A percentile compares a stretch with the other conserved stretches of the same genome.
Evolutionary conservation across 2,888 invertebrate genomes (phyloP).

Genomic region (Salticus scenicus): DNA sequence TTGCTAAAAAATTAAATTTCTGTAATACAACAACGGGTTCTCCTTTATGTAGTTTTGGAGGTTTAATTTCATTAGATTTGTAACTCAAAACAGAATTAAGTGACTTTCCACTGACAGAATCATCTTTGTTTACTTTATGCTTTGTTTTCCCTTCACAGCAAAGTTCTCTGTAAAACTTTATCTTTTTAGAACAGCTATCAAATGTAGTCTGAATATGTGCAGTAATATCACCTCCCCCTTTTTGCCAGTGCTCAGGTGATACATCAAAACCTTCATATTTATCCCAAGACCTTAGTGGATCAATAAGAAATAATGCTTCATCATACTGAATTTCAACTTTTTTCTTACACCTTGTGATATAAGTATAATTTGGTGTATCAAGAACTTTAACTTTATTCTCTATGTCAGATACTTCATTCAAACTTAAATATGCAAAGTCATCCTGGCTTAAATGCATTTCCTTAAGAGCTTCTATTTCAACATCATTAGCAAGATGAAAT

Average conservation of each 20-base stretch:
- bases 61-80: constrained; percentile 32
- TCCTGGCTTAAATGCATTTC: constrained; percentile 77
- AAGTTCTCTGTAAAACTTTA: constrained; percentile 86
- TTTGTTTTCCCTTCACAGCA: constrained; percentile 72
- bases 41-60: constrained; percentile 34
- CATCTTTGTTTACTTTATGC: constrained; percentile 25
- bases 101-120: constrained; percentile 23
- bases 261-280: constrained; percentile 75
- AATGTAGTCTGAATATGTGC: constrained; percentile 90
- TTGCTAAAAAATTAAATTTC: constrained; percentile 46
- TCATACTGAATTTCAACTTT: constrained; percentile 86
- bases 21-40: constrained; percentile 62
- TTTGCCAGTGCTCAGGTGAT: constrained; percentile 75
- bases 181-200: constrained; percentile 86
- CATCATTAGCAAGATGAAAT: constrained; percentile 57
- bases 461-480: constrained; percentile 64
- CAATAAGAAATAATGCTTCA: constrained; percentile 85
- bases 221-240: constrained; percentile 77
- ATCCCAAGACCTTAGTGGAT: constrained; percentile 87
- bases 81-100: constrained; percentile 8
- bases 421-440: constrained; percentile 38
- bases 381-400: constrained; percentile 73
- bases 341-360: constrained; percentile 86
- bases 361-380: constrained; percentile 83
- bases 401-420: constrained; percentile 4